phyloP scores from a whole-genome alignment of 2,888 invertebrate species.

The Calliphora vomitoria region DNA sequence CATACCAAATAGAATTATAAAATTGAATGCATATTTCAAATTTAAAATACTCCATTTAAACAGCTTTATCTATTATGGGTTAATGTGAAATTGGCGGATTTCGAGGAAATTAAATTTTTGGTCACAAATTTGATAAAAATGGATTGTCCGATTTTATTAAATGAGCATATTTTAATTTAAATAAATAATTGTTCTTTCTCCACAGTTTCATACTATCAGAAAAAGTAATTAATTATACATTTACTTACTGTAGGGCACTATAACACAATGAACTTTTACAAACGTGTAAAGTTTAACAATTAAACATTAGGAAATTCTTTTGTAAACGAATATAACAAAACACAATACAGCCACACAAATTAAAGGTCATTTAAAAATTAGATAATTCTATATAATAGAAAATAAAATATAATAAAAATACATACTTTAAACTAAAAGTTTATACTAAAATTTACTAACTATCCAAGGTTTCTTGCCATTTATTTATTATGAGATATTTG shows the following conservation, averaged over 20 bases:
- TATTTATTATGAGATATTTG: slow-evolving; percentile 55
- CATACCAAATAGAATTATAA: too few species aligned
- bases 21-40: too few species aligned
- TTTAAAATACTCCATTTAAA: too few species aligned
- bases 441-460: neutral
- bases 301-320: neutral
- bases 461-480: slow-evolving; percentile 51
- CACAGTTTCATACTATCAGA: too few species aligned
- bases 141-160: too few species aligned
- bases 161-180: too few species aligned
- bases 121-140: too few species aligned
- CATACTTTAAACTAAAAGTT: neutral
- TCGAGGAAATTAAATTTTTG: too few species aligned
- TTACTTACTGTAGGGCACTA: neutral
- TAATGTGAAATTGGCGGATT: too few species aligned
- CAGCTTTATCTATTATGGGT: too few species aligned
- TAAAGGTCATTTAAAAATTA: slow-evolving; percentile 62
- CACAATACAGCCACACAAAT: neutral
- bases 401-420: neutral
- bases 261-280: neutral
- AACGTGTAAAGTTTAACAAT: slow-evolving; percentile 5
- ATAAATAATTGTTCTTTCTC: too few species aligned
- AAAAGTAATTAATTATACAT: too few species aligned
- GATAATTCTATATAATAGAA: slow-evolving; percentile 27
- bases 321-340: neutral